Percentiles rank a stretch among this genome's conserved stretches.
Conservation (phyloP, 2,113 vertebrate species). For the Copsychus sechellarum region DNA sequence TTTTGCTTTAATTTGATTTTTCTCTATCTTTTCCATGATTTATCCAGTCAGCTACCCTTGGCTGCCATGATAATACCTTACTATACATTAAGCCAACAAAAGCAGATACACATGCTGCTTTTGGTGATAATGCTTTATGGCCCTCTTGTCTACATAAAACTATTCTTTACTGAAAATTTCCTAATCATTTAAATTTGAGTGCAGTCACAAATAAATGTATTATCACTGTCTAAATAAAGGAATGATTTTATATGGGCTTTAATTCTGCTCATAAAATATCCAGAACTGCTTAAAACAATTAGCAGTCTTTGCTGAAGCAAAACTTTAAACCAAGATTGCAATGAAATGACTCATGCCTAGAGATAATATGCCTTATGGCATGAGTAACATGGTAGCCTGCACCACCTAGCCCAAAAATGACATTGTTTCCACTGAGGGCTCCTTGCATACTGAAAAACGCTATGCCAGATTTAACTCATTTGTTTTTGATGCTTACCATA, state of each 20-base stretch:
- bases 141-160: neutral
- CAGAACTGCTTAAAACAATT: neutral
- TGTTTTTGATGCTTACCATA: constrained; percentile 57
- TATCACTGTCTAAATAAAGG: neutral
- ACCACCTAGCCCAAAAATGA: neutral
- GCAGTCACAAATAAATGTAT: neutral
- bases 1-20: constrained; percentile 44
- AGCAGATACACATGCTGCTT: neutral
- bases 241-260: neutral
- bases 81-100: neutral
- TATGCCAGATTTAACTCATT: constrained; percentile 12
- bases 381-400: neutral
- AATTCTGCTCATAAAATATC: neutral
- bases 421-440: neutral
- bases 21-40: neutral
- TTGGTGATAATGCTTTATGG: neutral
- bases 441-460: neutral
- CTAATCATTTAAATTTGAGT: neutral
- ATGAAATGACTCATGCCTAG: neutral
- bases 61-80: neutral
- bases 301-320: neutral
- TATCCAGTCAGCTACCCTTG: neutral
- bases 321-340: neutral
- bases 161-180: neutral
- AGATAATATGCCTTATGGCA: neutral